Evolutionary conservation across 2,797 vertebrate species (phyloP).

Genomic region (Rhinichthys osculus): DNA sequence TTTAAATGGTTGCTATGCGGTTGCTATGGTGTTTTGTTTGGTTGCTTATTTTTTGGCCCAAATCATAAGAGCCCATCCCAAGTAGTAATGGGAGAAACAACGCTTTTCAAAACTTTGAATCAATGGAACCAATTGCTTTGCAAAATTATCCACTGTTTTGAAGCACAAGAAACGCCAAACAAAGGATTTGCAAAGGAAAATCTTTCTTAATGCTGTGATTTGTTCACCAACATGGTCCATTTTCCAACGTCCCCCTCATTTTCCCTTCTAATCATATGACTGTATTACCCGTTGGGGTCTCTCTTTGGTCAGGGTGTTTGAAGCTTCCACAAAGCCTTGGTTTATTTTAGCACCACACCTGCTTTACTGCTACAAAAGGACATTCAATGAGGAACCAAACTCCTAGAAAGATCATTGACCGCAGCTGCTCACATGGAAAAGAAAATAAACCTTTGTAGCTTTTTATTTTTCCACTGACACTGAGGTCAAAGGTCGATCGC

Average conservation of each 20-base stretch:
- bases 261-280: neutral
- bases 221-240: neutral
- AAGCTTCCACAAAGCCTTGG: constrained; percentile 12
- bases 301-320: constrained; percentile 3
- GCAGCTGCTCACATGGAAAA: constrained; percentile 42
- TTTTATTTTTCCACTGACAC: constrained; percentile 40
- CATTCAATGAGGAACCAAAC: constrained; percentile 26
- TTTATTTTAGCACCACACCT: constrained; percentile 38
- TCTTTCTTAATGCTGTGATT: neutral
- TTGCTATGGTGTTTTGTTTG: neutral
- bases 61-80: neutral
- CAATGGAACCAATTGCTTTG: neutral
- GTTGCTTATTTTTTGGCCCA: neutral
- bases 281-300: neutral
- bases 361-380: constrained; percentile 33
- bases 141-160: neutral
- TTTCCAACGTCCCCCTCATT: neutral
- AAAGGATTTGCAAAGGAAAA: neutral
- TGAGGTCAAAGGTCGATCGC: constrained; percentile 21
- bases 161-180: neutral
- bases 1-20: neutral
- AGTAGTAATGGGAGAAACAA: neutral
- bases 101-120: neutral
- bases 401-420: constrained; percentile 45
- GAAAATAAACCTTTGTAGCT: constrained; percentile 9